These are phyloP conservation scores for Cancer borealis DNA, from an alignment of 2,888 invertebrate genomes.

Conservation along the genomic window DNA sequence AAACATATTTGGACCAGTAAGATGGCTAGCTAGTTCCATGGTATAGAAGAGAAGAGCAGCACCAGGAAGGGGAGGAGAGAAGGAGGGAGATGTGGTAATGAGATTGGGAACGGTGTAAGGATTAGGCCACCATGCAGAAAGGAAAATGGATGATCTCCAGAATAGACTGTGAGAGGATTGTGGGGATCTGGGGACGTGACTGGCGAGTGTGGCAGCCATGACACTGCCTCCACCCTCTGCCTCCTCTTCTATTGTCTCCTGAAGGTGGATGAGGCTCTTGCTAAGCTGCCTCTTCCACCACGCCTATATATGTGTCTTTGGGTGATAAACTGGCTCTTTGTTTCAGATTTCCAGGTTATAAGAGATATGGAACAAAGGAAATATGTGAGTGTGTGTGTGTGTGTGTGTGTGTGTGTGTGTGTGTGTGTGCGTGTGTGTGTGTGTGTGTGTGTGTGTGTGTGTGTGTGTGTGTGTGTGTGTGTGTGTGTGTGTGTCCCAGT, in stretches of 20 bases:
- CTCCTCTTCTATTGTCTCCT: background rate
- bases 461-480: conserved; percentile 23
- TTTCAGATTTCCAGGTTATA: background rate
- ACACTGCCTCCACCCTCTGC: background rate
- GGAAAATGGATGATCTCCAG: conserved; percentile 53
- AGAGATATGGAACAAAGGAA: background rate
- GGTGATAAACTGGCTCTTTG: background rate
- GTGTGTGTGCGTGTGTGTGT: conserved; percentile 20
- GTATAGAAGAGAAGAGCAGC: background rate
- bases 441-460: conserved; percentile 20
- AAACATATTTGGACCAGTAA: background rate
- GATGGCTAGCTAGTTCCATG: background rate
- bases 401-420: conserved; percentile 20
- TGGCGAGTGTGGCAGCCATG: background rate
- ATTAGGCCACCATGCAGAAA: conserved; percentile 61
- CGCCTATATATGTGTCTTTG: background rate
- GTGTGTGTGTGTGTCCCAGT: conserved; percentile 1
- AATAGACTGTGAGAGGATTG: conserved; percentile 49
- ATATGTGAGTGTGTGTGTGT: background rate
- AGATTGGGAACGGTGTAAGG: conserved; percentile 44
- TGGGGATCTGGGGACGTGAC: conserved; percentile 1
- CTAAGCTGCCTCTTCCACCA: background rate
- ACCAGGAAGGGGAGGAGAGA: background rate
- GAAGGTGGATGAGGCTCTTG: background rate
- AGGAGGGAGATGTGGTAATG: conserved; percentile 43